These are phyloP conservation scores for Tachina grossa DNA, from an alignment of 2,888 invertebrate species.

Conservation along the genomic window DNA sequence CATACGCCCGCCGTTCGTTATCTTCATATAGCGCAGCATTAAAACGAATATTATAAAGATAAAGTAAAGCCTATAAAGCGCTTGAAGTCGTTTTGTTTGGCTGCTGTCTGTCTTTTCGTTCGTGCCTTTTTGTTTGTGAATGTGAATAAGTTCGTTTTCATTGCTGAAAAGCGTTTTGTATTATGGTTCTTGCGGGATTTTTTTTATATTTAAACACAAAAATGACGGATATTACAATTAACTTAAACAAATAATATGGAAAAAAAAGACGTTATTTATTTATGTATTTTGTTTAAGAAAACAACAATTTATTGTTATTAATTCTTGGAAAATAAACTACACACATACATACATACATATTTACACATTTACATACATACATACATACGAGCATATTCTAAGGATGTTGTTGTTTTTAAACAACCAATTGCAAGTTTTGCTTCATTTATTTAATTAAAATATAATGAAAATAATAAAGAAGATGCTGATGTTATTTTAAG, in stretches of 20 bases:
- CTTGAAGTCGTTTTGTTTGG: slow-evolving; percentile 32
- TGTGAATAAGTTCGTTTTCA: background rate
- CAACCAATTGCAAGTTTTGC: background rate
- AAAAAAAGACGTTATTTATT: slow-evolving; percentile 50
- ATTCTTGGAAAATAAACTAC: slow-evolving; percentile 42
- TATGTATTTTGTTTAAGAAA: slow-evolving; percentile 54
- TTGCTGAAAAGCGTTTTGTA: slow-evolving; percentile 1
- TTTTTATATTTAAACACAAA: slow-evolving; percentile 2
- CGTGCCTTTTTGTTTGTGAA: slow-evolving; percentile 1
- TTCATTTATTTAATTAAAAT: slow-evolving; percentile 35
- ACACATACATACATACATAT: too few relatives aligned
- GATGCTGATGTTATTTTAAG: background rate
- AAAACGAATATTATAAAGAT: slow-evolving; percentile 30
- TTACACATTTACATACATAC: background rate
- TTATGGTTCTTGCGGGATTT: slow-evolving; percentile 39
- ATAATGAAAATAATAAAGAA: background rate
- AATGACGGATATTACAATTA: slow-evolving; percentile 67
- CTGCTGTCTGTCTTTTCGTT: background rate
- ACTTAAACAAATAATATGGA: slow-evolving; percentile 62
- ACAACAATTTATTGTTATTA: slow-evolving; percentile 46
- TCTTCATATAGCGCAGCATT: slow-evolving; percentile 4
- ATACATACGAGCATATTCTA: slow-evolving; percentile 1
- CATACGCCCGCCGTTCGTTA: background rate
- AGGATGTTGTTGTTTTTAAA: slow-evolving; percentile 38
- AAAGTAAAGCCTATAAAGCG: slow-evolving; percentile 23